Conservation (phyloP, 2,888 invertebrate genomes). For the Nomada ferruginata region DNA sequence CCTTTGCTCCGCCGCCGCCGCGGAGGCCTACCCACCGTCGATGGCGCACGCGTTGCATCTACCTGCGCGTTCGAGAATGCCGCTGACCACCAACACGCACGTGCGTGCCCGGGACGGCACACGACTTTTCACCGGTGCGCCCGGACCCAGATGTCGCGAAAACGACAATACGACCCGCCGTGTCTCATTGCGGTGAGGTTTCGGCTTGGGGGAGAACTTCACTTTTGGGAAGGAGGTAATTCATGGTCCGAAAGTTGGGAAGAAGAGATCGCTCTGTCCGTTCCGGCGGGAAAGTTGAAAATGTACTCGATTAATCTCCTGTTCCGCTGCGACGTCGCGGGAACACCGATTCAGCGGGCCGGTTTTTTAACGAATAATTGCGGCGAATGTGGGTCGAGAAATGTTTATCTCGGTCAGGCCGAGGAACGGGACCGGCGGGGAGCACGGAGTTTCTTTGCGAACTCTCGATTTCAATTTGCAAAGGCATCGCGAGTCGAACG, state of each 20-base stretch:
- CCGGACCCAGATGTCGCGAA: neutral
- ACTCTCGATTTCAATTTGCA: neutral
- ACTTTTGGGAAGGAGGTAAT: too few species aligned
- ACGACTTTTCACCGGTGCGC: slow-evolving; percentile 29
- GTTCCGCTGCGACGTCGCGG: neutral
- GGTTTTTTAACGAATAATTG: neutral
- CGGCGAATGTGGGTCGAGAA: slow-evolving; percentile 9
- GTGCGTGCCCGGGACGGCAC: slow-evolving; percentile 21
- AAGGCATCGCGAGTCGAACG: neutral
- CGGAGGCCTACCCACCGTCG: neutral
- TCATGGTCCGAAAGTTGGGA: too few species aligned
- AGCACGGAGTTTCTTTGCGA: neutral
- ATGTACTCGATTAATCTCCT: neutral
- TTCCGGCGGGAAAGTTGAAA: too few species aligned
- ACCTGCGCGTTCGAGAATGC: slow-evolving; percentile 61
- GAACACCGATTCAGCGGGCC: neutral
- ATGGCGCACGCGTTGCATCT: slow-evolving; percentile 45
- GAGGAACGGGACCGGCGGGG: too few species aligned
- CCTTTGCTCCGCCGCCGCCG: neutral
- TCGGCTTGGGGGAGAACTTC: too few species aligned
- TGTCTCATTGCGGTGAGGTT: too few species aligned
- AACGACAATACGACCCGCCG: too few species aligned
- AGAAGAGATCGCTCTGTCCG: too few species aligned
- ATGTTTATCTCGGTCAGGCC: neutral
- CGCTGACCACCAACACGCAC: slow-evolving; percentile 44